Base-by-base conservation (phyloP, 2,113 vertebrate species). In the Carettochelys insculpta region DNA sequence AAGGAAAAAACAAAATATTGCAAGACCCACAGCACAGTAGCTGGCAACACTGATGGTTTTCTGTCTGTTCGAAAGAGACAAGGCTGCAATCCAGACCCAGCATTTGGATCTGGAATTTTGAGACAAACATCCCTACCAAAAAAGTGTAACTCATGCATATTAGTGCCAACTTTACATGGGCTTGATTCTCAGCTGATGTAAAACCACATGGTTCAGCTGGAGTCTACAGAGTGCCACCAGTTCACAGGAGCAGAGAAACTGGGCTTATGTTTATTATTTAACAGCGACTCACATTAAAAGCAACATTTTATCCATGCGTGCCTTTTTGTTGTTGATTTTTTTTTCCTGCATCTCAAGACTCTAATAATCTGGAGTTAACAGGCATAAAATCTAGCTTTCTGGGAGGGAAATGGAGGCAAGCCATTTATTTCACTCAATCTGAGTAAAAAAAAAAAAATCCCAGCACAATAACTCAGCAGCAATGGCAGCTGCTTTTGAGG, bases 401-500 rank as follows among this genome's bases (percentile, higher is more conserved):
- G 38, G 12, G 34, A 58, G 12, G 51, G 25, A 31, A 68, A 50
- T 47, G 6, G 5, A 83, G 84, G 76, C 3, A 3, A 76, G 31
- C 80, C n/a, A 0, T 87, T 85, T 48, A 61, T 78, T 25, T 56
- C 41, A 43, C 83, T 80, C 76, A 50, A 80, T 89, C 83, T 79
- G 80, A 93, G 95, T 96, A 95, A 85, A 77, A 83, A 92, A 86
- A 82, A 81, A 93, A 93, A 80, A 93, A 94, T 78, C 92, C 88
- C 89, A 86, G 89, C 94, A 92, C 93, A 61, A 65, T 84, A 77
- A 71, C 86, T 77, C 86, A 92, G 94, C 77, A 94, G 83, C 87
- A 43, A 29, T 8, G 87, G 91, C 91, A 90, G 91, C 86, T 54
- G 11, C 88, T 88, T 89, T 85, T 47, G 29, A 90, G 94, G 85